These are phyloP conservation scores for Echeneis naucrates DNA, from an alignment of 2,797 vertebrate species.

Conservation along the genomic window DNA sequence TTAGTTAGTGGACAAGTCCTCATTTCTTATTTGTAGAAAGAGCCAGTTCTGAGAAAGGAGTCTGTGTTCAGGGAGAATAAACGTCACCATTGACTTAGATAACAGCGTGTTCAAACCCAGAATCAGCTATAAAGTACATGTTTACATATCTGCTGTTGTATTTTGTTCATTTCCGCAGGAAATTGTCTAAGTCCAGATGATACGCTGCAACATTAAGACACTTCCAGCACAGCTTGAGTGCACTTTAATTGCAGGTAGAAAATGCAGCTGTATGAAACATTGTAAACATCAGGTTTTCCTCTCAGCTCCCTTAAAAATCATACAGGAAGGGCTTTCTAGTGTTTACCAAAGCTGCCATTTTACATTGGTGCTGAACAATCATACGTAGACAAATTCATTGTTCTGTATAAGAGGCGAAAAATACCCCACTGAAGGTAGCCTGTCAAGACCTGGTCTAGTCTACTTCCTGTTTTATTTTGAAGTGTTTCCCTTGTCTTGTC, in stretches of 20 bases:
- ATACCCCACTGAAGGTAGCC: slow-evolving; percentile 35
- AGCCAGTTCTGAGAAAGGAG: background rate
- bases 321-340: slow-evolving; percentile 10
- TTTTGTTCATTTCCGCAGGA: background rate
- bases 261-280: background rate
- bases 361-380: slow-evolving; percentile 30
- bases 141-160: background rate
- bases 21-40: slow-evolving; percentile 11
- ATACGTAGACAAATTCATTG: slow-evolving; percentile 25
- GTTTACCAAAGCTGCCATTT: slow-evolving; percentile 27
- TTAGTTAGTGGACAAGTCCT: slow-evolving; percentile 27
- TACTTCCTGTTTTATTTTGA: too few species aligned
- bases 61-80: background rate
- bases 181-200: background rate
- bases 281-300: slow-evolving; percentile 31
- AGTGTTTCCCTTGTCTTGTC: too few species aligned
- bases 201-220: background rate
- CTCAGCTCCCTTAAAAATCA: slow-evolving; percentile 15
- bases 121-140: background rate
- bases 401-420: slow-evolving; percentile 33
- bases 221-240: background rate
- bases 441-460: too few species aligned
- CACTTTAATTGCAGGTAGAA: slow-evolving; percentile 1
- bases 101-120: background rate
- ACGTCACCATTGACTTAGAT: slow-evolving; percentile 1